Percentiles rank a stretch among this genome's conserved stretches.
phyloP scores from a whole-genome alignment of 2,888 invertebrate genomes.

The Dusona sp. region DNA sequence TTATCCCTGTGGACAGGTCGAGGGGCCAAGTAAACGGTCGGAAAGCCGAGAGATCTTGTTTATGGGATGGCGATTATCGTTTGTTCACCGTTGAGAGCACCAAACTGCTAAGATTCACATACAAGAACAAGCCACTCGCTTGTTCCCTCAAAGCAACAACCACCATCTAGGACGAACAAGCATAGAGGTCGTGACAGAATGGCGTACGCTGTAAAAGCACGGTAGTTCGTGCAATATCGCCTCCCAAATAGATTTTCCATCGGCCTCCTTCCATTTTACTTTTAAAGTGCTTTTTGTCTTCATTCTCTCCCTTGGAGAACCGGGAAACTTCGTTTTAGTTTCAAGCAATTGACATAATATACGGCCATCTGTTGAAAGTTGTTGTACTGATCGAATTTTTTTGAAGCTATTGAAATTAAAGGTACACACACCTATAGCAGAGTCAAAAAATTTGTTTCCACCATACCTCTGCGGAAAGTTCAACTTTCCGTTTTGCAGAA shows the following conservation, averaged over 20 bases:
- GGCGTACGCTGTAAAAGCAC: constrained; percentile 3
- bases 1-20: constrained; percentile 52
- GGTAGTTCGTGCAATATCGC: constrained; percentile 29
- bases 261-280: constrained; percentile 44
- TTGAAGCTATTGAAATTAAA: too few relatives aligned
- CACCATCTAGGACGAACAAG: background rate
- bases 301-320: background rate
- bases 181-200: constrained; percentile 15
- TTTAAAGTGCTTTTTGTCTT: constrained; percentile 50
- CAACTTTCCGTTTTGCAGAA: too few relatives aligned
- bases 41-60: constrained; percentile 59
- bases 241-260: constrained; percentile 59
- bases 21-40: constrained; percentile 44
- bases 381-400: background rate
- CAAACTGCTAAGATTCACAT: constrained; percentile 47
- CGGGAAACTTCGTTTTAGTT: background rate
- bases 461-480: too few relatives aligned
- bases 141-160: constrained; percentile 47
- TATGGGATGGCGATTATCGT: constrained; percentile 64
- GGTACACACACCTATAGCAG: too few relatives aligned
- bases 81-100: constrained; percentile 52
- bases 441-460: too few relatives aligned
- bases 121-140: constrained; percentile 40
- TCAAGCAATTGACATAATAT: background rate
- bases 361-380: background rate